Conservation (phyloP, 92 coral and sea anemone species). For the Porites cylindrica region DNA sequence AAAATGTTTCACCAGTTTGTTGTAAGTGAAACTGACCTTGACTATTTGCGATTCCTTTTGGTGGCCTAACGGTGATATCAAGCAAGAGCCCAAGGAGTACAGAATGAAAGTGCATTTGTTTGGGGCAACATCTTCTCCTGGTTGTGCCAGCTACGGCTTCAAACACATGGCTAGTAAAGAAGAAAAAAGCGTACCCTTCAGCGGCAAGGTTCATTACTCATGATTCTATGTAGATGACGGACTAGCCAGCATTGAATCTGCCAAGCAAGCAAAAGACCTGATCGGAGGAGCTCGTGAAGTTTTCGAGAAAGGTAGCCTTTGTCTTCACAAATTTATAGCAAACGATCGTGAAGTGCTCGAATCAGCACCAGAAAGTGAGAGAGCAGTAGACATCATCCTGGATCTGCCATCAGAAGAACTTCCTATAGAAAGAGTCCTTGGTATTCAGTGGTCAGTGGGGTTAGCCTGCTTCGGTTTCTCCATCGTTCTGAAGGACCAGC, state of each 20-base stretch:
- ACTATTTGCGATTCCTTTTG: too few relatives aligned
- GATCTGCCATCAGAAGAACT: background rate
- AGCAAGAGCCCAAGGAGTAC: too few relatives aligned
- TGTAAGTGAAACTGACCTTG: background rate
- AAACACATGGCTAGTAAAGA: background rate
- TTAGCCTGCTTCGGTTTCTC: too few relatives aligned
- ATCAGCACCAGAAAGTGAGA: background rate
- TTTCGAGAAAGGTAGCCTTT: background rate
- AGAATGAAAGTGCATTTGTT: background rate
- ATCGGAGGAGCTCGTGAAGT: constrained; percentile 1
- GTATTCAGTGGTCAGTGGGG: too few relatives aligned
- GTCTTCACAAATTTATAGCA: background rate
- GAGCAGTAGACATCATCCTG: background rate
- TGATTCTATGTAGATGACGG: background rate
- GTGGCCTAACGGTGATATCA: too few relatives aligned
- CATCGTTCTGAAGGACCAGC: too few relatives aligned
- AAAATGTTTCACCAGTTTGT: constrained; percentile 31
- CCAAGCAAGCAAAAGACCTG: background rate
- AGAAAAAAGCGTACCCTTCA: background rate
- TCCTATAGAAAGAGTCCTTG: too few relatives aligned
- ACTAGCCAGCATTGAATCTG: background rate
- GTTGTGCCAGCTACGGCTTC: constrained; percentile 5
- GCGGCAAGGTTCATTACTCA: background rate
- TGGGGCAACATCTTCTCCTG: background rate
- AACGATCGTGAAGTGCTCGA: background rate